Evolutionary conservation across 2,113 vertebrate species (phyloP).

Genomic region (Procavia capensis): DNA sequence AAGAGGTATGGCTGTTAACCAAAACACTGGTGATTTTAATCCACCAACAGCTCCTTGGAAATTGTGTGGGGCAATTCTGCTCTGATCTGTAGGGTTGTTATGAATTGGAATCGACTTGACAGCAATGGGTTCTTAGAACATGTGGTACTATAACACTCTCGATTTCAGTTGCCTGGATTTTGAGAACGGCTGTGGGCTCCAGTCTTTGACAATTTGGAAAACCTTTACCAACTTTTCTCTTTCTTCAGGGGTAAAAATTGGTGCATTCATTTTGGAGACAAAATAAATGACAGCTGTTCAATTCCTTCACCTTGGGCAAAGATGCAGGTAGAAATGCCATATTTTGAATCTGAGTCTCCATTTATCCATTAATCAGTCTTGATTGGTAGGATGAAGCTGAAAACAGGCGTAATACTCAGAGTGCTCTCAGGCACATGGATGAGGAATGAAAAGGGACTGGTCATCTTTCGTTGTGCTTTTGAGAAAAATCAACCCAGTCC

Average conservation of each 20-base stretch:
- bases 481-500: not conserved
- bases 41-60: too few species aligned
- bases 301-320: not conserved
- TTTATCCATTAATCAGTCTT: not conserved
- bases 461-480: slow-evolving; percentile 2
- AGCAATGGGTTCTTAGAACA: not conserved
- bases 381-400: slow-evolving; percentile 25
- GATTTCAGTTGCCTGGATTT: not conserved
- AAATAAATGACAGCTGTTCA: not conserved
- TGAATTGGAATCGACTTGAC: too few species aligned
- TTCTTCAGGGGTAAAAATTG: not conserved
- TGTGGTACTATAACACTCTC: not conserved
- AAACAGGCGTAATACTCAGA: not conserved
- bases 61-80: too few species aligned
- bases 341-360: not conserved
- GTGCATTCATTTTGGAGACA: not conserved
- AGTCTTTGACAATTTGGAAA: not conserved
- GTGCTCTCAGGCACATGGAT: not conserved
- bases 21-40: too few species aligned
- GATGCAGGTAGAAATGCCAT: not conserved
- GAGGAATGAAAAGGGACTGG: not conserved
- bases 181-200: not conserved
- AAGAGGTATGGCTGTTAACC: not conserved
- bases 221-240: slow-evolving; percentile 16
- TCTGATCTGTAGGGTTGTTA: too few species aligned